Evolutionary conservation across 2,888 invertebrate species (phyloP).

Genomic region (Diarsia rubi): DNA sequence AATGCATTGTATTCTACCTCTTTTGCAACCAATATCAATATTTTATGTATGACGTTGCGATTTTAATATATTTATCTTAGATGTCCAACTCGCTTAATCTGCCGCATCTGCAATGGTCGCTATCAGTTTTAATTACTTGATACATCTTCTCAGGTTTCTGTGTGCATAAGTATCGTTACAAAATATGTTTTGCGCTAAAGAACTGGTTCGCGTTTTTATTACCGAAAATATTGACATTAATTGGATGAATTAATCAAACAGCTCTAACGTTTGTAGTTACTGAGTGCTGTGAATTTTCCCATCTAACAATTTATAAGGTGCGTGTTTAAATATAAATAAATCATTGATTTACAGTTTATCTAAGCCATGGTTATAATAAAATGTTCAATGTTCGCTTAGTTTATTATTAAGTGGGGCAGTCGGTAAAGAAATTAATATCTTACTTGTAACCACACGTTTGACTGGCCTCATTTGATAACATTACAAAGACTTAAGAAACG

Average conservation of each 20-base stretch:
- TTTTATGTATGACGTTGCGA: neutral
- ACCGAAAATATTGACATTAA: constrained; percentile 52
- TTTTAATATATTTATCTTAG: neutral
- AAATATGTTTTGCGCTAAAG: constrained; percentile 17
- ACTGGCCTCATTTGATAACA: constrained; percentile 47
- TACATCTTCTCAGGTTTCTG: constrained; percentile 12
- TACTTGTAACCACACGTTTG: constrained; percentile 49
- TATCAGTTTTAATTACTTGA: constrained; percentile 27
- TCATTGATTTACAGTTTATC: constrained; percentile 4
- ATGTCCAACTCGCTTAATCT: constrained; percentile 9
- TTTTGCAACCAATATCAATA: constrained; percentile 35
- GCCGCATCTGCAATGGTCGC: constrained; percentile 20
- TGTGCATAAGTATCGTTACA: constrained; percentile 25
- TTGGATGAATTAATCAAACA: constrained; percentile 40
- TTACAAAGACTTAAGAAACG: constrained; percentile 24
- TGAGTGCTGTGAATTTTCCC: constrained; percentile 38
- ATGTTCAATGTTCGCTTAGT: constrained; percentile 38
- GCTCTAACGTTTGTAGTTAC: constrained; percentile 23
- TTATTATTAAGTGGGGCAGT: constrained; percentile 32
- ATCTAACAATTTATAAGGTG: constrained; percentile 18
- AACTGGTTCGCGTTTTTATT: constrained; percentile 53
- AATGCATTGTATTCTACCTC: constrained; percentile 66
- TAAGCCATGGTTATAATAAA: constrained; percentile 8
- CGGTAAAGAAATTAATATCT: constrained; percentile 54
- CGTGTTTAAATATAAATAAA: constrained; percentile 26